Base-by-base conservation (phyloP, 2,797 vertebrate species). In the Sebastes kiyomatsui region DNA sequence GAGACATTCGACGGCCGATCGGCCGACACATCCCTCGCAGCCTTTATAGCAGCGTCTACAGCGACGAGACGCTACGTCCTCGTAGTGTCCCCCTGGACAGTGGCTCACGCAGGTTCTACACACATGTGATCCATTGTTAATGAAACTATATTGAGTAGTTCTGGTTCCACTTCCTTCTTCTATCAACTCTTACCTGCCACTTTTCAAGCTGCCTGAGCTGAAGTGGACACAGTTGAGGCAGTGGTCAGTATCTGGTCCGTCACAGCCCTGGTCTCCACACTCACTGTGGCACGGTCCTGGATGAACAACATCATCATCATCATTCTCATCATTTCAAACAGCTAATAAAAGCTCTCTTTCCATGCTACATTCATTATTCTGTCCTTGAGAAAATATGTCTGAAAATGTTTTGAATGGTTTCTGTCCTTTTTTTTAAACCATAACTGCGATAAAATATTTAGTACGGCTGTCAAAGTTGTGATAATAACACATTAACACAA, bases 171-270 rank as follows among this genome's bases (percentile, higher is more conserved):
- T 22, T 33, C 42, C 27, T 20, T 56, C 22, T 25, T 58, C 23
- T 27, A 7, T 27, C 16, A 59, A 20, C 7, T 46, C 80, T 65
- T 94, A 99, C 98, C 97, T 97, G 93, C 95, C 95, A 0, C 90
- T 93, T 91, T 96, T 97, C 82, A 94, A 1, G 5, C 72, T 97
- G 79, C 96, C 97, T 76, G 97, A 94, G 87, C 97, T 98, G 93
- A 97, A 99, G 94, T 98, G 97, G 92, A 97, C 80, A 61, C 98
- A 99, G 93, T 97, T 98, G 85, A 97, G 93, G 82, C 98, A 99
- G 82, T 98, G 97, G 75, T 96, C 97, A 0, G 95, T 94, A 0
- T 88, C 92, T 58, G 97, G 96, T 7, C 97, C 97, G 0, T 98
- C 97, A 0, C 97, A 99, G 89, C 96, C 97, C 92, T 97, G 96